These are phyloP conservation scores for Calcarius lapponicus DNA, from an alignment of 2,797 vertebrate species.

Conservation along the genomic window DNA sequence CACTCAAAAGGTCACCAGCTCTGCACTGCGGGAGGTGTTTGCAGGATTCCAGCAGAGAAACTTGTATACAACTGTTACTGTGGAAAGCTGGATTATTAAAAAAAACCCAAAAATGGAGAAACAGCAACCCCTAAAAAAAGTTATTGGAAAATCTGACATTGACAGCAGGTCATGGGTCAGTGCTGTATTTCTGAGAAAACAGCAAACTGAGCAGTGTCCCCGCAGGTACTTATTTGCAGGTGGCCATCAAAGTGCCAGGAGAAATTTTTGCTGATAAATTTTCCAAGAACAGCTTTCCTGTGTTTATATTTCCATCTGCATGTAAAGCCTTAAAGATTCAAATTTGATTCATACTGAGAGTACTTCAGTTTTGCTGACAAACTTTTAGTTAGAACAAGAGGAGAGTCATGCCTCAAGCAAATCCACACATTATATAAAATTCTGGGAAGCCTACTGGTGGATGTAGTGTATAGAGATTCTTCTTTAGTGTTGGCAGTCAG, in stretches of 20 bases:
- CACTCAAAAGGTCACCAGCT: not conserved
- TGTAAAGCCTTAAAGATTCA: not conserved
- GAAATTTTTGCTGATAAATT: not conserved
- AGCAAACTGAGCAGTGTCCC: not conserved
- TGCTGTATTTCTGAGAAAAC: not conserved
- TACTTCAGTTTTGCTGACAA: not conserved
- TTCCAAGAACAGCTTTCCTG: accelerated
- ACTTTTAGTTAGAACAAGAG: not conserved
- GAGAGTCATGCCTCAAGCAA: not conserved
- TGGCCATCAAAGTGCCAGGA: not conserved
- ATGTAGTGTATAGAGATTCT: not conserved
- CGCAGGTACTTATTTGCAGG: not conserved
- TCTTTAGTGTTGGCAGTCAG: not conserved
- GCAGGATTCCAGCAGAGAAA: not conserved
- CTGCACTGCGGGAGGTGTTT: not conserved
- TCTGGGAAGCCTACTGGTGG: not conserved
- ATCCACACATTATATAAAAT: accelerated
- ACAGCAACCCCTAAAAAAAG: not conserved
- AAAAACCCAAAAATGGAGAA: not conserved
- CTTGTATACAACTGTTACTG: not conserved
- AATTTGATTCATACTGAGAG: not conserved
- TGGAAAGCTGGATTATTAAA: not conserved
- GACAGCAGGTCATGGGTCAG: accelerated
- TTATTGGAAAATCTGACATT: not conserved
- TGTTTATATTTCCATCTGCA: not conserved